Evolutionary conservation across 2,113 vertebrate genomes (phyloP).

Genomic region (Brachyistius frenatus): DNA sequence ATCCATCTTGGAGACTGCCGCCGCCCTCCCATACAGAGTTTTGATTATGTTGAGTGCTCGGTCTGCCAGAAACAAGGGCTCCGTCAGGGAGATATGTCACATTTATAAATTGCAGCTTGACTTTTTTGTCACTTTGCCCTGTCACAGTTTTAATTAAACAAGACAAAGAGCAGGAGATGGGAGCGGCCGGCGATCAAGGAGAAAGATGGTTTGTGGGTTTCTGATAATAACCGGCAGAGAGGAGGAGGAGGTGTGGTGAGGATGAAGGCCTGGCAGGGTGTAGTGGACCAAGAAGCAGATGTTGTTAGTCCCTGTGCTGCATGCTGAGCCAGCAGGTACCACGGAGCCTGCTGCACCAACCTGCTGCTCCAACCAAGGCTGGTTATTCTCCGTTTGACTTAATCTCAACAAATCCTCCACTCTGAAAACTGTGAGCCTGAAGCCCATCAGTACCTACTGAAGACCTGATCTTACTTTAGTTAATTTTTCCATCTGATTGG

Average conservation of each 20-base stretch:
- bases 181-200: slow-evolving; percentile 4
- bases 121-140: slow-evolving; percentile 53
- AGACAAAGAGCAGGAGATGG: slow-evolving; percentile 53
- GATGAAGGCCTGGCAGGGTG: slow-evolving; percentile 14
- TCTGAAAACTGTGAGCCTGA: neutral
- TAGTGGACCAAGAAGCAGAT: slow-evolving; percentile 25
- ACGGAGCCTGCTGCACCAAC: neutral
- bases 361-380: neutral
- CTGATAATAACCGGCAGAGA: slow-evolving; percentile 24
- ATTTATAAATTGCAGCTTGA: slow-evolving; percentile 57
- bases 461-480: too few relatives aligned
- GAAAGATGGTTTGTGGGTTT: slow-evolving; percentile 49
- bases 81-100: slow-evolving; percentile 58
- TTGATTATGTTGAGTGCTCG: slow-evolving; percentile 66
- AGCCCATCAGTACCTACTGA: neutral
- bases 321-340: slow-evolving; percentile 19
- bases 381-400: neutral
- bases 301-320: slow-evolving; percentile 21
- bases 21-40: slow-evolving; percentile 44
- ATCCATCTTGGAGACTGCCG: slow-evolving; percentile 46
- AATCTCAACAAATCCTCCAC: too few relatives aligned
- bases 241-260: slow-evolving; percentile 6
- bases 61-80: slow-evolving; percentile 47
- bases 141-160: slow-evolving; percentile 69
- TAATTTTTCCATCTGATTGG: too few relatives aligned